Conservation (phyloP, 2,797 vertebrate species). For the Phoxinus dragarum region DNA sequence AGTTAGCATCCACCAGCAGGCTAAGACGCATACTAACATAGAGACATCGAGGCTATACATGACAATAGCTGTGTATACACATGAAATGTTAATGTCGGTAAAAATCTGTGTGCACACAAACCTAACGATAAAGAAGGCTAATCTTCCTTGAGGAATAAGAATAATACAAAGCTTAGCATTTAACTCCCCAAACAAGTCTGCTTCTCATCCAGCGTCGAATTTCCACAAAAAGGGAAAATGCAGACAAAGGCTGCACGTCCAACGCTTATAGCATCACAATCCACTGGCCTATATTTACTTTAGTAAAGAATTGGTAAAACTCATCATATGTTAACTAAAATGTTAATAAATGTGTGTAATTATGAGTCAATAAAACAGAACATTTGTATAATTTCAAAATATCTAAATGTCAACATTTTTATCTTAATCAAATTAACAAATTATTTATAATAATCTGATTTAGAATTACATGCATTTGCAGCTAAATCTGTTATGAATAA, state of each 20-base stretch:
- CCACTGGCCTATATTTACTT: conserved; percentile 19
- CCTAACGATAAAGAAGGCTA: conserved; percentile 73
- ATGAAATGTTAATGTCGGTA: conserved; percentile 74
- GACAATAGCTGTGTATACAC: conserved; percentile 70
- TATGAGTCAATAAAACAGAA: not conserved
- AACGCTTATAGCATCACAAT: not conserved
- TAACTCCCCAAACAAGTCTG: conserved; percentile 34
- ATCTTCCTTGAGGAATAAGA: conserved; percentile 73
- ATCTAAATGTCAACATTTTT: not conserved
- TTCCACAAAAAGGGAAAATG: conserved; percentile 28
- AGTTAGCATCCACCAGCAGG: conserved; percentile 61
- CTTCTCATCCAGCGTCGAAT: conserved; percentile 32
- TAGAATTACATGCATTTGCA: not conserved
- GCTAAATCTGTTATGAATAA: not conserved
- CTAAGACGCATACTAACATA: conserved; percentile 66
- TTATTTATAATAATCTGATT: not conserved
- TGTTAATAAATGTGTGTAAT: not conserved
- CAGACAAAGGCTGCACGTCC: conserved; percentile 27
- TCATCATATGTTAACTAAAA: not conserved
- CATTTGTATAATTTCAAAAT: not conserved
- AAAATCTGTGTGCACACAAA: conserved; percentile 69
- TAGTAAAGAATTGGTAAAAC: not conserved
- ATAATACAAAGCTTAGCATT: conserved; percentile 66
- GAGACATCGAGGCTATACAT: conserved; percentile 62
- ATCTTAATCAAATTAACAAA: not conserved